Evolutionary conservation across 2,797 vertebrate species (phyloP), one percentile per base, ranked within the genome.

Genomic region (Sebastes diaconus): DNA sequence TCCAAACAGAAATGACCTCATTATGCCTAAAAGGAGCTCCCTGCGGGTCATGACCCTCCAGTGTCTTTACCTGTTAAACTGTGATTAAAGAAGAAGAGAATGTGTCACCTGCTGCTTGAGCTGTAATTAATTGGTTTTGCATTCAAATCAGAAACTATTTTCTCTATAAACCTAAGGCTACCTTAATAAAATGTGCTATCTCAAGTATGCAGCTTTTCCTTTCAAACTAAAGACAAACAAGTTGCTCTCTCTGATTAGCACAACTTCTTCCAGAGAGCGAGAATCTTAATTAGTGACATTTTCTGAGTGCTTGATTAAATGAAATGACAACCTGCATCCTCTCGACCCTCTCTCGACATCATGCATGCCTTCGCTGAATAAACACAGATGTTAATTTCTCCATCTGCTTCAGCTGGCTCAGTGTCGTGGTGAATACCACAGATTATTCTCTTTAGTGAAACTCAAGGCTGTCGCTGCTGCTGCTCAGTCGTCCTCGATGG

Each of bases 21-120:
- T 84, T 72, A 75, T 29, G 32, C 36, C 57, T 50, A 8, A 72
- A 72, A 54, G 52, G 24, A 55, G 22, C 22, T 73, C 69, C 4
- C 7, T 29, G 66, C 10, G 39, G 73, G 67, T 71, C 57, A 5
- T 5, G 68, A 77, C 66, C 78, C 73, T 57, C 39, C 64, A 34
- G 18, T 30, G 69, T 74, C 22, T 77, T 32, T 10, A 77, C 22
- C 3, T 42, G 66, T 73, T 70, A 11, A 77, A 61, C 80, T 58
- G 63, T 79, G 73, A 80, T 81, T 70, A 59, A 65, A 77, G 67
- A 52, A 78, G 50, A 34, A 27, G 55, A 46, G 27, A 13, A 39
- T 2, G 34, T 68, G 25, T 42, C 70, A 76, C 71, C 32, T 68
- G n/a, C 63, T 50, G 34, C 63, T 34, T 34, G 16, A 65, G n/a